phyloP scores from a whole-genome alignment of 2,113 vertebrate species.

The Spilogale gracilis region DNA sequence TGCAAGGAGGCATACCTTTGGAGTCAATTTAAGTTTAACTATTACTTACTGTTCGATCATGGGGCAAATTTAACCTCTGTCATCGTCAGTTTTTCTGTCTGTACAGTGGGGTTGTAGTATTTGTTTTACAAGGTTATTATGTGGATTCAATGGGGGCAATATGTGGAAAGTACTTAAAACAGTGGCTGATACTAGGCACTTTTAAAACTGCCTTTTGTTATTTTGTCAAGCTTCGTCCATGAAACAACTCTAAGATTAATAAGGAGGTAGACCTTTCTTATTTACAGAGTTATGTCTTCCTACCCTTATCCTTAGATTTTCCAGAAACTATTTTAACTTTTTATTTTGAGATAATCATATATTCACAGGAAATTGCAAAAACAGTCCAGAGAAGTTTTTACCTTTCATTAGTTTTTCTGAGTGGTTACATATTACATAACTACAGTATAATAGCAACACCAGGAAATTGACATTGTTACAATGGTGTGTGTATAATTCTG shows the following conservation, averaged over 20 bases:
- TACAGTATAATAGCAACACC: slow-evolving; percentile 49
- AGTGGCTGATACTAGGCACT: background rate
- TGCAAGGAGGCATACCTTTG: slow-evolving; percentile 12
- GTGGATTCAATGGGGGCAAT: slow-evolving; percentile 27
- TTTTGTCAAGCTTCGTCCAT: background rate
- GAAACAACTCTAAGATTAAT: slow-evolving; percentile 20
- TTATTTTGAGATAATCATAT: slow-evolving; percentile 62
- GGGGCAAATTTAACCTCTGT: background rate
- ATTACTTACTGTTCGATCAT: background rate
- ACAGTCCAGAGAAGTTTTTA: slow-evolving; percentile 22
- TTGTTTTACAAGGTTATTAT: slow-evolving; percentile 11
- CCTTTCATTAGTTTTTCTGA: slow-evolving; percentile 10
- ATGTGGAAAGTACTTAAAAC: slow-evolving; percentile 48
- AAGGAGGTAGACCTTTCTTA: slow-evolving; percentile 5
- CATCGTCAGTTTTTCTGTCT: slow-evolving; percentile 53
- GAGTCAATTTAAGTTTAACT: slow-evolving; percentile 49
- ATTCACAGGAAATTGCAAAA: slow-evolving; percentile 63
- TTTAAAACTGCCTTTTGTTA: slow-evolving; percentile 52
- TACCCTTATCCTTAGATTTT: slow-evolving; percentile 44
- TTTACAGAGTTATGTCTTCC: slow-evolving; percentile 36
- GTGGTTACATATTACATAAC: slow-evolving; percentile 61
- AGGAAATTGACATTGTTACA: slow-evolving; percentile 44
- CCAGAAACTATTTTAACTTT: slow-evolving; percentile 21
- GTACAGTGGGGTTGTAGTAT: slow-evolving; percentile 36
- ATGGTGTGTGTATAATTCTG: background rate